Percentiles rank a stretch among this genome's conserved stretches.
Conservation (phyloP, 2,113 vertebrate genomes). For the Lichenostomus cassidix region DNA sequence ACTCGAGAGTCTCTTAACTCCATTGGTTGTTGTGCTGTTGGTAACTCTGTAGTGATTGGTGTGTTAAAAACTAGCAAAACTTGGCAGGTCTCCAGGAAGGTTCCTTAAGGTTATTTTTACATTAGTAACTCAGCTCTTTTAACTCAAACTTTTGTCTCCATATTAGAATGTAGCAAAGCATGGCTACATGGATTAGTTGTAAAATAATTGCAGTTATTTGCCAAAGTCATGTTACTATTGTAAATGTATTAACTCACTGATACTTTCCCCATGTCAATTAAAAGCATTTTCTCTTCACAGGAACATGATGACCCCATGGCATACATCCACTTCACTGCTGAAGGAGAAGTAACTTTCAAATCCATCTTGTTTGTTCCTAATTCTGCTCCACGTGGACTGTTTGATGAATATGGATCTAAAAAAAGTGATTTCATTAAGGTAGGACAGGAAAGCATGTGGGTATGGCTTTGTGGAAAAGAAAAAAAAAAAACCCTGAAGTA, state of each 20-base stretch:
- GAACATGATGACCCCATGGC: constrained; percentile 90
- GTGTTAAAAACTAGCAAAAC: not conserved
- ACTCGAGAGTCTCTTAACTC: not conserved
- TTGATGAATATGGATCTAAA: constrained; percentile 97
- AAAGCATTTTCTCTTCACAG: constrained; percentile 61
- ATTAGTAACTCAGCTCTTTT: not conserved
- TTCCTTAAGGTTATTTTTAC: not conserved
- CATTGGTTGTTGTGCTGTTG: not conserved
- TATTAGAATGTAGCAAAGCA: not conserved
- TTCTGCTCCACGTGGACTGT: constrained; percentile 91
- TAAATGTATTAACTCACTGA: not conserved
- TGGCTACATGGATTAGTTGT: not conserved
- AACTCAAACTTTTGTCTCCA: not conserved
- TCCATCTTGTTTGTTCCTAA: constrained; percentile 96
- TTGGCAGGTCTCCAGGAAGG: not conserved
- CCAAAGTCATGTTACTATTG: rapidly evolving
- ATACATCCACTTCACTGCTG: constrained; percentile 96
- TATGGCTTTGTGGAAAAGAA: not conserved
- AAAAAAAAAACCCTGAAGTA: not conserved
- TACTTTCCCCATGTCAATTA: not conserved
- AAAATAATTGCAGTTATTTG: not conserved
- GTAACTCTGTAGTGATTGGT: not conserved
- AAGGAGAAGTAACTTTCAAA: constrained; percentile 98
- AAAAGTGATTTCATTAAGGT: constrained; percentile 99
- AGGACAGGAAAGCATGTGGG: not conserved